phyloP scores from a whole-genome alignment of 1,140 invertebrate genomes.

The Drosophila chauvacae region DNA sequence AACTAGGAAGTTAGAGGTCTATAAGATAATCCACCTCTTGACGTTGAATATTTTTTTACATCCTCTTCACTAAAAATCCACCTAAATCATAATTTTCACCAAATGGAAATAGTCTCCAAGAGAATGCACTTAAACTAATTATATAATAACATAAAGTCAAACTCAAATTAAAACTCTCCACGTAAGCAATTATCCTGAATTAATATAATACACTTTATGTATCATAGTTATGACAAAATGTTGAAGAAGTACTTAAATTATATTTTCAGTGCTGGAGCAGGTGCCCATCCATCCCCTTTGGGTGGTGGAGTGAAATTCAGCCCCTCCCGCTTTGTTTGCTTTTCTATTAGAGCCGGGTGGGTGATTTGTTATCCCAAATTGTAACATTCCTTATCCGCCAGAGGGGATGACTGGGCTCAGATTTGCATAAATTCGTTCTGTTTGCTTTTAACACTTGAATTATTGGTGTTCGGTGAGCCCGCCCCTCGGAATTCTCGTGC shows the following conservation, averaged over 20 bases:
- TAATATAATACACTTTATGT: no score
- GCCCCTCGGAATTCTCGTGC: constrained; percentile 5
- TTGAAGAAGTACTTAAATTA: not conserved
- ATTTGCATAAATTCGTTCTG: constrained; percentile 72
- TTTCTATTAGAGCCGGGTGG: constrained; percentile 61
- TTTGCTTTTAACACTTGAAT: constrained; percentile 77
- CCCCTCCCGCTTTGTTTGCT: constrained; percentile 51
- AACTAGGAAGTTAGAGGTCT: no score
- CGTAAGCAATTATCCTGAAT: no score
- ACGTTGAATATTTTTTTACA: no score
- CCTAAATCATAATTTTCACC: no score
- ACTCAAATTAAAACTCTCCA: no score
- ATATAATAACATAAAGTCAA: no score
- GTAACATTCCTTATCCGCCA: constrained; percentile 44
- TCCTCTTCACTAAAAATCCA: no score
- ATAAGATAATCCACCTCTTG: no score
- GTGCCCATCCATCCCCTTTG: constrained; percentile 45
- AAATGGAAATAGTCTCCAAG: no score
- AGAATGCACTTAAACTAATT: no score
- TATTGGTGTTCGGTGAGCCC: constrained; percentile 52
- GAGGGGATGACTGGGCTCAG: constrained; percentile 50
- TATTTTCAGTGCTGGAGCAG: constrained; percentile 47
- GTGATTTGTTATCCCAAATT: constrained; percentile 58
- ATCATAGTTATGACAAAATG: no score
- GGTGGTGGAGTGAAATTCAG: not conserved